These are phyloP conservation scores for Protonemura montana DNA, from an alignment of 2,888 invertebrate genomes.

Conservation along the genomic window DNA sequence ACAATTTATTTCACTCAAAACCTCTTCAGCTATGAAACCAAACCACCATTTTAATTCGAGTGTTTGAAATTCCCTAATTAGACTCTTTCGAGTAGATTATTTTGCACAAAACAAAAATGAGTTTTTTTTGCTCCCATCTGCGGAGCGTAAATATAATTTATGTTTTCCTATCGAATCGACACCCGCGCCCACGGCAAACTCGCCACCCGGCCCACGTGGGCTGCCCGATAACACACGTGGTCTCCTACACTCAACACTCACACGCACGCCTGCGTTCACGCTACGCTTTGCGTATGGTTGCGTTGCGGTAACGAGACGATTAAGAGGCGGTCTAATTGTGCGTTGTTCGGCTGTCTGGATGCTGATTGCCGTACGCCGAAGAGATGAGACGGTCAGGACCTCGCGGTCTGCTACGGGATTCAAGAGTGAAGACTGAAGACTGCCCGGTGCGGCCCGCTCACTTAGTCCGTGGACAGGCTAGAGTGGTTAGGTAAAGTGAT, in stretches of 20 bases:
- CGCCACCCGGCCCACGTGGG: neutral
- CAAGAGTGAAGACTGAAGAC: neutral
- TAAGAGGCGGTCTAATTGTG: neutral
- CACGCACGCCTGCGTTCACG: neutral
- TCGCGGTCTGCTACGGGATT: neutral
- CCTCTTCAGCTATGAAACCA: conserved; percentile 17
- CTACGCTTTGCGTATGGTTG: neutral
- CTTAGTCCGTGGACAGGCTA: conserved; percentile 3
- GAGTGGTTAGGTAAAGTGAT: conserved; percentile 1
- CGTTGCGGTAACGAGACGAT: neutral
- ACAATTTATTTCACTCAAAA: conserved; percentile 20
- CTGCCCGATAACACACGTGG: neutral
- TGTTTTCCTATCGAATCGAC: neutral
- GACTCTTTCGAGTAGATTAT: conserved; percentile 25
- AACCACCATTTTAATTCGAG: conserved; percentile 17
- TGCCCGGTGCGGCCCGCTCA: neutral
- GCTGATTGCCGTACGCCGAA: neutral
- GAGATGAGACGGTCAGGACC: neutral
- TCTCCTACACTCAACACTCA: neutral
- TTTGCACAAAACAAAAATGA: neutral
- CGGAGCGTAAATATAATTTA: neutral
- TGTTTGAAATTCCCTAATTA: conserved; percentile 17
- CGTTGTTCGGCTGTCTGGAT: neutral
- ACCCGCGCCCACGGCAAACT: neutral
- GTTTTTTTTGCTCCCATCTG: neutral